Base-by-base conservation (phyloP, 2,888 invertebrate species). In the Diloba caeruleocephala region DNA sequence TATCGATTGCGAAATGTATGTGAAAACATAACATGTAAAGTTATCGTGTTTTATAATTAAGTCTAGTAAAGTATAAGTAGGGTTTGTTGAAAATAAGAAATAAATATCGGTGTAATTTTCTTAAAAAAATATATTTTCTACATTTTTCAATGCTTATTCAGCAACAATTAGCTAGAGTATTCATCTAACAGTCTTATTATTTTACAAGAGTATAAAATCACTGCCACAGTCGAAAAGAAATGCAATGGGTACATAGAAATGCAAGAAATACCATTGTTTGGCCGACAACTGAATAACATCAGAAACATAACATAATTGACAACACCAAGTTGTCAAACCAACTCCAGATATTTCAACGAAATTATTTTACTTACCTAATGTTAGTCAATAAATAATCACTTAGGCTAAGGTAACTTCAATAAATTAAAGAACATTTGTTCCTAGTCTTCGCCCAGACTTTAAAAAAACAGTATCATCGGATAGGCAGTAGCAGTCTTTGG, bases 151-250 rank as follows among this genome's bases (percentile, higher is more conserved):
- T 80, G 81, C 78, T 78, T 76, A 76, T 78, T 78, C 81, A 82
- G 84, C 86, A 87, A 88, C 86, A 88, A 82, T 88, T 82, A 82
- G 81, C 90, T 87, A 91, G 87, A 92, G 89, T 91, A 92, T 91
- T 89, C 79, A 86, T 76, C 90, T 92, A 92, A 91, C 92, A 92
- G 92, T 92, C 92, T 92, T 89, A 89, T 89, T 90, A 87, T 84
- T 87, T 90, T 91, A 91, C 83, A 89, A 88, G 90, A 92, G 90
- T 90, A 92, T 88, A 88, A 88, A 79, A 81, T 85, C 84, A 84
- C 84, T 82, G 81, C 79, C 84, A 78, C 82, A 79, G 76, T 76
- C 57, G 76, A 78, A 81, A 78, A 76, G 79, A 92, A 92, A 92
- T 91, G 92, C 92, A 90, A 85, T 81, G 82, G 84, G 80, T 87